phyloP scores from a whole-genome alignment of 2,797 vertebrate species.

The Channa striata region DNA sequence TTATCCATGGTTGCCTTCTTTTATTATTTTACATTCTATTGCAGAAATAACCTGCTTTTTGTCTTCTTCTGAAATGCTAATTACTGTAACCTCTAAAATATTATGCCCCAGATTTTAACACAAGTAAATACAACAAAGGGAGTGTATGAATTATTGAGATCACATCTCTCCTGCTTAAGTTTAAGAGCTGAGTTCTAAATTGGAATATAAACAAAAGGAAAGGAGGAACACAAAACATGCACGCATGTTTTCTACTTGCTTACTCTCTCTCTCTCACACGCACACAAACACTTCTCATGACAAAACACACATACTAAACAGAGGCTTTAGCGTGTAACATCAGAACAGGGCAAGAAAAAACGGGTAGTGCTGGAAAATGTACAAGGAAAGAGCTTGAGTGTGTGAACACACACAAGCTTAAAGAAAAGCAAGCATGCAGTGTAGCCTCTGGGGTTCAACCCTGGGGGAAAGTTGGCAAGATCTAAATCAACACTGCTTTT shows the following conservation, averaged over 20 bases:
- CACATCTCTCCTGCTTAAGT: conserved; percentile 4
- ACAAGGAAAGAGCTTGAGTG: neutral
- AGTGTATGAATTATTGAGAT: conserved; percentile 58
- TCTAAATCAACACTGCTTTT: conserved; percentile 25
- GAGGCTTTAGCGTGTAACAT: conserved; percentile 26
- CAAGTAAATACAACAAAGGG: conserved; percentile 54
- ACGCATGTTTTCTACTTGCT: neutral
- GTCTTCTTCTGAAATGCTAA: conserved; percentile 24
- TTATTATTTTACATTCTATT: too few species aligned
- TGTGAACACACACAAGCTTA: neutral
- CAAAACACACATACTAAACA: conserved; percentile 19
- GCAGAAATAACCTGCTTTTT: conserved; percentile 5
- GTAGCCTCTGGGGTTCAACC: conserved; percentile 36
- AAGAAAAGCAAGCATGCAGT: conserved; percentile 15
- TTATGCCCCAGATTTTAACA: conserved; percentile 51
- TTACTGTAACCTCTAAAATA: conserved; percentile 33
- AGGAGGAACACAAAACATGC: conserved; percentile 17
- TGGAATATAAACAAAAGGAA: conserved; percentile 25
- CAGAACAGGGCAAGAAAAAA: conserved; percentile 2
- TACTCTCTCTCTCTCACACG: neutral
- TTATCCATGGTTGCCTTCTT: neutral
- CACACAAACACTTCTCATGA: neutral
- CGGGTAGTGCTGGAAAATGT: conserved; percentile 12
- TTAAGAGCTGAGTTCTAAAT: conserved; percentile 19
- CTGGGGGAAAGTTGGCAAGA: conserved; percentile 24